Percentiles rank a stretch among this genome's conserved stretches.
These are phyloP conservation scores for Patella pellucida DNA, from an alignment of 2,888 invertebrate genomes.

Conservation along the genomic window DNA sequence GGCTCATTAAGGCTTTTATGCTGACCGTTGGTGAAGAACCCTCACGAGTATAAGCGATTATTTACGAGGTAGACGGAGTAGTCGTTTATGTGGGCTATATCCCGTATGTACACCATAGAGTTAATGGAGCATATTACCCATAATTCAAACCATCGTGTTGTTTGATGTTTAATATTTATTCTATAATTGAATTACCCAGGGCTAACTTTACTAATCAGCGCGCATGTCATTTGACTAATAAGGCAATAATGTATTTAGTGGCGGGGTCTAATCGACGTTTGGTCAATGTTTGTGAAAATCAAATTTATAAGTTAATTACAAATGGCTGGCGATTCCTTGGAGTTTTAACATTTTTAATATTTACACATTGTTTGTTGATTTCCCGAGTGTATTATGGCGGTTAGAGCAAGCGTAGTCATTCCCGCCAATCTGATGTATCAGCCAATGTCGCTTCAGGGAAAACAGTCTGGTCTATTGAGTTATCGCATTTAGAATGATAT, in stretches of 20 bases:
- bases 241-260: conserved; percentile 31
- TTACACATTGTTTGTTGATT: conserved; percentile 33
- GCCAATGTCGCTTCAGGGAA: conserved; percentile 26
- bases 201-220: conserved; percentile 30
- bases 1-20: too few relatives aligned
- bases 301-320: conserved; percentile 30
- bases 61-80: neutral
- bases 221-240: conserved; percentile 30
- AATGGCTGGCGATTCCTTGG: conserved; percentile 19
- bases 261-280: conserved; percentile 28
- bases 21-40: too few relatives aligned
- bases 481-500: conserved; percentile 39
- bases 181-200: conserved; percentile 27
- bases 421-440: conserved; percentile 28
- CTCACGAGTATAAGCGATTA: too few relatives aligned
- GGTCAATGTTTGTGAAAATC: conserved; percentile 32
- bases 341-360: conserved; percentile 30
- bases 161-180: conserved; percentile 29
- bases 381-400: conserved; percentile 22
- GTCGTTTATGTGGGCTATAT: neutral
- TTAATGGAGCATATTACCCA: conserved; percentile 18
- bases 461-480: conserved; percentile 29
- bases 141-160: conserved; percentile 21
- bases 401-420: conserved; percentile 7
- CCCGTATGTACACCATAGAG: neutral